Base-by-base conservation (phyloP, 2,888 invertebrate genomes). In the Hedychridium roseum region DNA sequence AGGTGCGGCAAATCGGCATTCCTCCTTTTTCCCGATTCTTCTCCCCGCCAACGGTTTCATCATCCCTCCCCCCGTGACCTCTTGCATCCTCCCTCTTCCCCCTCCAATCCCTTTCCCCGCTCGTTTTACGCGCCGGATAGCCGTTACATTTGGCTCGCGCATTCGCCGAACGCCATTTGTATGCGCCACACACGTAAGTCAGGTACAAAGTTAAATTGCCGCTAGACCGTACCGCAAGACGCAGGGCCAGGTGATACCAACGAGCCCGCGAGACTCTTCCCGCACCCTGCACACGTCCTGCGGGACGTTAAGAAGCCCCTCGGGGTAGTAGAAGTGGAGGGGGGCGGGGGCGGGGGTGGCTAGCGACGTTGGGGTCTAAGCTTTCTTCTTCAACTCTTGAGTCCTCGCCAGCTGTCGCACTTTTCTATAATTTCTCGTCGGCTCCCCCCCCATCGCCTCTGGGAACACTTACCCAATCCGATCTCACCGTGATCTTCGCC, bases 121-220 rank as follows among this genome's bases (percentile, higher is more conserved):
- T 52, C 45, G n/a, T n/a, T n/a, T n/a, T n/a, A n/a, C n/a, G n/a
- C n/a, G n/a, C n/a, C n/a, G n/a, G n/a, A n/a, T 43, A 52, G 46
- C 39, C 50, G 53, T 60, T 56, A 52, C 50, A 51, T 55, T 59
- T 50, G 40, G 39, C 41, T n/a, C 15, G 52, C 47, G 41, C 46
- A 43, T 27, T 42, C 28, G 16, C 18, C 15, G 34, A 36, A 30
- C 39, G 28, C 39, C 50, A 67, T 67, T 65, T 59, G 56, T 66
- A 67, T 65, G 61, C 67, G 44, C 37, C 44, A 31, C 50, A 55
- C 60, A 59, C 53, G 54, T 51, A 51, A 67, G 52, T 56, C 56
- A 58, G 56, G 50, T 53, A 55, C 63, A 57, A 67, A 66, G 67
- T 66, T 66, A 67, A 66, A 66, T 66, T 66, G 59, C 61, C 43